Evolutionary conservation across 2,113 vertebrate genomes (phyloP).

Genomic region (Eudyptes chrysolophus): DNA sequence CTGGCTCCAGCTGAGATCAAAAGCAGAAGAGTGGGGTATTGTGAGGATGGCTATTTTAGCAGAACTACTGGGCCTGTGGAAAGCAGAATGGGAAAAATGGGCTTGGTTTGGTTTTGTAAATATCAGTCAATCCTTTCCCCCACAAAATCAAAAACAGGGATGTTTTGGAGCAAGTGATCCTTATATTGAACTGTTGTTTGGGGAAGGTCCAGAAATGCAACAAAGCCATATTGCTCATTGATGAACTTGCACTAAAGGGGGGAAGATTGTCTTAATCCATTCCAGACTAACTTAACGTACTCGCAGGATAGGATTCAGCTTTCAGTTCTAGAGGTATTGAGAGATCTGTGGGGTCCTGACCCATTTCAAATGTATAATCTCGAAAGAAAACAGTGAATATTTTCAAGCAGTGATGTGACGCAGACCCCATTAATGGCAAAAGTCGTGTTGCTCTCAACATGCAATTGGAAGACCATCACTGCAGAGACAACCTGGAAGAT

Average conservation of each 20-base stretch:
- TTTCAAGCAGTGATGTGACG: background rate
- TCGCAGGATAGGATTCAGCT: rapidly evolving
- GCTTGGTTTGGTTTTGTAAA: background rate
- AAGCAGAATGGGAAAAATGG: background rate
- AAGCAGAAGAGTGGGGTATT: background rate
- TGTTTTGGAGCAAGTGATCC: background rate
- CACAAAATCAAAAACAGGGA: constrained; percentile 9
- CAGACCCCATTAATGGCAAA: background rate
- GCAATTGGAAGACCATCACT: background rate
- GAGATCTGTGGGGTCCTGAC: background rate
- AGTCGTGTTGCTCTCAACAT: background rate
- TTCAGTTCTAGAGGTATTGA: rapidly evolving
- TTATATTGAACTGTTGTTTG: background rate
- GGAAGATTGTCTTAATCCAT: background rate
- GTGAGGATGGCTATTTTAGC: background rate
- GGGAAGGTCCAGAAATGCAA: background rate
- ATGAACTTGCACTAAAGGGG: background rate
- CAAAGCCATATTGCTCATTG: background rate
- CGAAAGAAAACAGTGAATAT: background rate
- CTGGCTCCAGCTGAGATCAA: constrained; percentile 35
- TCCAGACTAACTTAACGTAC: background rate
- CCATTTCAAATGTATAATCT: background rate
- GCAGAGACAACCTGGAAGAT: no score
- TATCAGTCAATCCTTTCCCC: background rate
- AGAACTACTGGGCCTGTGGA: background rate